Percentiles rank a stretch among this genome's conserved stretches.
Conservation (phyloP, 2,888 invertebrate species). For the Pammene fasciana region DNA sequence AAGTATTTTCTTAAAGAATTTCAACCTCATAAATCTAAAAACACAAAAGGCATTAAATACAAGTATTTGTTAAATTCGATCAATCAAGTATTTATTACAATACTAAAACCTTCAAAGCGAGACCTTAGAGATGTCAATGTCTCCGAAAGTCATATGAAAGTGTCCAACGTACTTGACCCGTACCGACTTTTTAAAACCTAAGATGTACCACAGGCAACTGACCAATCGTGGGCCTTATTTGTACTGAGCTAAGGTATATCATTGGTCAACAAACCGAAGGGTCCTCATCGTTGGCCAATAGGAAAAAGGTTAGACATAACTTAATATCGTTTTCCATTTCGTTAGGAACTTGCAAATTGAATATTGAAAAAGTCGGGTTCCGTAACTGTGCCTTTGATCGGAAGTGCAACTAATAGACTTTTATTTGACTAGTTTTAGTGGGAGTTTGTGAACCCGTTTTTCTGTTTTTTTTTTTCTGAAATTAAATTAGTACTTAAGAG, state of each 20-base stretch:
- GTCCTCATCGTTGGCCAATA: conserved; percentile 19
- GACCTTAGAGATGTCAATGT: conserved; percentile 38
- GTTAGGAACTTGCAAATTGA: conserved; percentile 40
- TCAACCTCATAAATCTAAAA: conserved; percentile 24
- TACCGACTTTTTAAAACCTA: neutral
- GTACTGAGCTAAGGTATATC: too few relatives aligned
- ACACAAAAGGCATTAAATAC: conserved; percentile 26
- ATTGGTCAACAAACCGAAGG: neutral
- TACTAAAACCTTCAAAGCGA: conserved; percentile 36
- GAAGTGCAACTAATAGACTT: conserved; percentile 3
- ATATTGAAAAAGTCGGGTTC: conserved; percentile 28
- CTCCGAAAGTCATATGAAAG: conserved; percentile 34
- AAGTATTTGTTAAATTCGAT: conserved; percentile 34
- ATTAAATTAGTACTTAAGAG: too few relatives aligned
- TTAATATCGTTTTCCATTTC: conserved; percentile 38
- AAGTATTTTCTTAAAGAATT: conserved; percentile 1
- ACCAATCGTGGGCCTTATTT: too few relatives aligned
- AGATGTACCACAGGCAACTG: too few relatives aligned
- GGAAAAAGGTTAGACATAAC: conserved; percentile 37
- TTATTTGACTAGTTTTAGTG: neutral
- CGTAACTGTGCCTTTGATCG: conserved; percentile 19
- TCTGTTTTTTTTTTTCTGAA: neutral
- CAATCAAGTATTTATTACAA: conserved; percentile 39
- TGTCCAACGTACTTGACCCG: conserved; percentile 12
- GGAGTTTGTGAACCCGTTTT: neutral